phyloP scores from a whole-genome alignment of 2,888 invertebrate species.

The Drosophila koepferae region DNA sequence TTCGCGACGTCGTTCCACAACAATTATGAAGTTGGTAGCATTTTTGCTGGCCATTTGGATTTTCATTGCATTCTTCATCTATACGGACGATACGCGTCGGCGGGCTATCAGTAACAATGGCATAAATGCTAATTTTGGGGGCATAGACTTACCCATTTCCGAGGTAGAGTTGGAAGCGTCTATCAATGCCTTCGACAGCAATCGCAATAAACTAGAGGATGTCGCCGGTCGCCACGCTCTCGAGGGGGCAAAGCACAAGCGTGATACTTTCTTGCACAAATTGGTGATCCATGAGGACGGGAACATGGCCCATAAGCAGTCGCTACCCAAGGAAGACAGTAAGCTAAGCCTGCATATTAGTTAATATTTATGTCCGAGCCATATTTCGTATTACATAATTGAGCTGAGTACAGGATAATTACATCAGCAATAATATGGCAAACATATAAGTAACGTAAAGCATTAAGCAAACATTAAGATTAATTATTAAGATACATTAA shows the following conservation, averaged over 20 bases:
- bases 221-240: constrained; percentile 36
- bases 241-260: constrained; percentile 68
- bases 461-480: not conserved
- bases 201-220: constrained; percentile 9
- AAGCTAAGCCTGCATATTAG: constrained; percentile 33
- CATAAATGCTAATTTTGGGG: constrained; percentile 33
- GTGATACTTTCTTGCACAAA: constrained; percentile 74
- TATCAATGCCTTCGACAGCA: not conserved
- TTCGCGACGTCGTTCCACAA: constrained; percentile 90
- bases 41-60: constrained; percentile 94
- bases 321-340: constrained; percentile 53
- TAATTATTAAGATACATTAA: not conserved
- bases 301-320: constrained; percentile 54
- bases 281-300: constrained; percentile 67
- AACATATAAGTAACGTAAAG: not conserved
- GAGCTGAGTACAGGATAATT: constrained; percentile 8
- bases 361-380: constrained; percentile 32
- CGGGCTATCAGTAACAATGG: constrained; percentile 41
- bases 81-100: constrained; percentile 87
- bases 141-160: constrained; percentile 46
- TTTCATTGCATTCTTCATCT: constrained; percentile 92
- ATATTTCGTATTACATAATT: constrained; percentile 1
- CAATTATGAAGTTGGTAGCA: constrained; percentile 93
- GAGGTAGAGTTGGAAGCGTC: constrained; percentile 38
- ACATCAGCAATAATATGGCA: not conserved